Evolutionary conservation across 2,888 invertebrate species (phyloP).

Genomic region (Nasonia oneida): DNA sequence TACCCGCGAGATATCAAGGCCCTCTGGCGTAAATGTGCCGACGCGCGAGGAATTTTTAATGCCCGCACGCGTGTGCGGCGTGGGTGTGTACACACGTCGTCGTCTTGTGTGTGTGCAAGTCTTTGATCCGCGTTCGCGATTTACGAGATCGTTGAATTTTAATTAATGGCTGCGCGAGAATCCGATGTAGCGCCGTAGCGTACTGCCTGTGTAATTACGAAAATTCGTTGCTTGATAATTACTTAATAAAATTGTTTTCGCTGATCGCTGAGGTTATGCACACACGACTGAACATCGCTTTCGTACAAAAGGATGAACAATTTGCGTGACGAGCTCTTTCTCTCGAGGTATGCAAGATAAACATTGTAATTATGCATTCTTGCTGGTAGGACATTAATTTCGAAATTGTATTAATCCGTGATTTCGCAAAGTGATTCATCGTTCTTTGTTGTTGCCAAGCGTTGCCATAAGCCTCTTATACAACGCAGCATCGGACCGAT

Average conservation of each 20-base stretch:
- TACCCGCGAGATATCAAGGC: constrained; percentile 33
- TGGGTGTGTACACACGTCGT: background rate
- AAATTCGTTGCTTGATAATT: constrained; percentile 32
- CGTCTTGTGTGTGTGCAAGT: background rate
- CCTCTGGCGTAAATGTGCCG: constrained; percentile 29
- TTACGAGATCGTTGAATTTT: constrained; percentile 53
- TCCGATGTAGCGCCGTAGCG: constrained; percentile 12
- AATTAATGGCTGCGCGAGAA: constrained; percentile 42
- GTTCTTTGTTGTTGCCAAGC: background rate
- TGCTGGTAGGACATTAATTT: background rate
- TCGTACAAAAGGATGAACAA: background rate
- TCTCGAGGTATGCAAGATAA: background rate
- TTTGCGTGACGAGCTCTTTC: background rate
- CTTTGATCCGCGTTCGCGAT: constrained; percentile 33
- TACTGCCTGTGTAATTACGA: constrained; percentile 4
- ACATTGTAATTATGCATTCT: background rate
- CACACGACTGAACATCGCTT: background rate
- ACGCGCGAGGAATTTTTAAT: constrained; percentile 49
- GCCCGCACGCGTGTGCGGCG: background rate
- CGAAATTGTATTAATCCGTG: background rate
- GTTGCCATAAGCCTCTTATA: background rate
- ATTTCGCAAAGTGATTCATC: constrained; percentile 4
- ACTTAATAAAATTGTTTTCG: constrained; percentile 37
- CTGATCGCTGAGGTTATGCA: background rate
- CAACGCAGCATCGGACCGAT: background rate